These are phyloP conservation scores for Pica pica DNA, from an alignment of 2,113 vertebrate species.

Conservation along the genomic window DNA sequence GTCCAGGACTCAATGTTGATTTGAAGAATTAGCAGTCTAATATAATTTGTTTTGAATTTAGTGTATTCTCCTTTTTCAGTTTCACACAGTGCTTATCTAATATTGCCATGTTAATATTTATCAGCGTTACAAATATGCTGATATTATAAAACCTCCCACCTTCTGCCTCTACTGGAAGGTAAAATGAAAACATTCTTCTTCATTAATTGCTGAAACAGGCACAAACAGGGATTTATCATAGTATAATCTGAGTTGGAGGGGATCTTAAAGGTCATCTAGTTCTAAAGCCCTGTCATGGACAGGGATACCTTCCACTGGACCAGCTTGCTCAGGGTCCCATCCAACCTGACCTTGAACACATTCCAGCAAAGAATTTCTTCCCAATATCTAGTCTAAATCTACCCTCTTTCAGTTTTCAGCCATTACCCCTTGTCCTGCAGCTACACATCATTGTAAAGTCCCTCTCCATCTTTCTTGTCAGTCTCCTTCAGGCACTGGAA, in stretches of 20 bases:
- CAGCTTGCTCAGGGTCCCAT: background rate
- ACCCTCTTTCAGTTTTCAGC: background rate
- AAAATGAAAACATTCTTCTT: background rate
- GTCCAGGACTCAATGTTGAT: background rate
- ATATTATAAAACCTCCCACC: background rate
- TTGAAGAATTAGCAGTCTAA: background rate
- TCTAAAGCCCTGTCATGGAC: fast-evolving
- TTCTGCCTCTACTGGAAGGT: background rate
- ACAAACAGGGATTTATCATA: background rate
- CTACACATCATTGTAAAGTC: too few relatives aligned
- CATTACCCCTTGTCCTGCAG: background rate
- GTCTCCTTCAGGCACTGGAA: background rate
- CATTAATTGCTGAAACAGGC: background rate
- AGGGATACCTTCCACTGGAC: background rate
- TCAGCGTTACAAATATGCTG: background rate
- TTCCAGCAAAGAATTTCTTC: background rate
- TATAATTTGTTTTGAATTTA: background rate
- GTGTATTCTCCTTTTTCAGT: background rate
- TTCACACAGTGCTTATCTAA: background rate
- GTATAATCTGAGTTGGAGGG: background rate
- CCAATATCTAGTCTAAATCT: background rate
- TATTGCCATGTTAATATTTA: background rate
- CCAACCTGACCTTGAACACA: background rate
- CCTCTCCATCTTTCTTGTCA: background rate
- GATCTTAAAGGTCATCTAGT: background rate